Evolutionary conservation across 1,140 invertebrate genomes (phyloP).

Genomic region (Nomia melanderi): DNA sequence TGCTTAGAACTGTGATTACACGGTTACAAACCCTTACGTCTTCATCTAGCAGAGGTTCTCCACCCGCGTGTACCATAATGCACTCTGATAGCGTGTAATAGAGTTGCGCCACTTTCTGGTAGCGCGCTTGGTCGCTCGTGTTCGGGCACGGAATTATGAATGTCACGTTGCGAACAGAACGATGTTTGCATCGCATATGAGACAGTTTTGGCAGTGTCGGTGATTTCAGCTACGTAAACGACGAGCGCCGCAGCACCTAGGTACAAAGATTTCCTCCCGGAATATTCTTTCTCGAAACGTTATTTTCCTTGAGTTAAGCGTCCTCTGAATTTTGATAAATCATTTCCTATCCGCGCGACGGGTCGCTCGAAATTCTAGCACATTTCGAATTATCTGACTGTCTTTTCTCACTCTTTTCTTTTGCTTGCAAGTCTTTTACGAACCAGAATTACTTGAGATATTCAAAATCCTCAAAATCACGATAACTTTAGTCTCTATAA

Average conservation of each 20-base stretch:
- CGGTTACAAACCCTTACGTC: constrained; percentile 64
- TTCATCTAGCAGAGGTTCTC: constrained; percentile 66
- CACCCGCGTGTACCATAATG: constrained; percentile 62
- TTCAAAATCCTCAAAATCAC: no score
- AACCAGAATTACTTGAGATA: no score
- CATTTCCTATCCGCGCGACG: background rate
- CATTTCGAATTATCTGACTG: no score
- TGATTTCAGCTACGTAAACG: background rate
- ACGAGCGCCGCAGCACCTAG: background rate
- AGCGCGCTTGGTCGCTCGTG: background rate
- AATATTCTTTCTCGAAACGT: background rate
- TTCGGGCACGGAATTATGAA: constrained; percentile 12
- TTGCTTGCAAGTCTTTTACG: no score
- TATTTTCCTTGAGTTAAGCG: background rate
- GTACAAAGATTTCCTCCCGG: background rate
- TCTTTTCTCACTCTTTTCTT: background rate
- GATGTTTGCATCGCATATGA: constrained; percentile 33
- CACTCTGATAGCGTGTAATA: constrained; percentile 69
- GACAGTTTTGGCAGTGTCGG: constrained; percentile 20
- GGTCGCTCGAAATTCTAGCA: background rate
- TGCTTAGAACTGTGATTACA: constrained; percentile 67
- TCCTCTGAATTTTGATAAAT: background rate
- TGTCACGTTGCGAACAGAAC: constrained; percentile 30
- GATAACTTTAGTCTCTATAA: no score
- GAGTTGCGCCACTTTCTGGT: constrained; percentile 70